phyloP scores from a whole-genome alignment of 2,888 invertebrate species.

The Alentia gelatinosa region DNA sequence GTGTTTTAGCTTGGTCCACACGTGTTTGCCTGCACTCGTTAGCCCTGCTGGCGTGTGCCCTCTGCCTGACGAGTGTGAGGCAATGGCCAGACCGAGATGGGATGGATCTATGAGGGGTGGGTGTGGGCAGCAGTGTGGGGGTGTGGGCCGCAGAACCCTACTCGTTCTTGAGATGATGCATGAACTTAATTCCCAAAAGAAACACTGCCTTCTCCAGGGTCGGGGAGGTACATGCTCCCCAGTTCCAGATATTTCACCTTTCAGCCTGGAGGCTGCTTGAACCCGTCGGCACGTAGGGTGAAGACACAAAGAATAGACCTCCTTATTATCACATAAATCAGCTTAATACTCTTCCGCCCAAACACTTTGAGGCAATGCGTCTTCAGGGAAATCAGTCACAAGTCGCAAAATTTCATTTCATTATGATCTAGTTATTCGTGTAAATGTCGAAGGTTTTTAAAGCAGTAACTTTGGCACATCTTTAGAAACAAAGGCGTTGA shows the following conservation, averaged over 20 bases:
- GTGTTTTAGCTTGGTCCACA: neutral
- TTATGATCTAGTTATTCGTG: too few relatives aligned
- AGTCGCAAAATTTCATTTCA: too few relatives aligned
- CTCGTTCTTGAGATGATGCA: neutral
- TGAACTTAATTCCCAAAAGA: constrained; percentile 4
- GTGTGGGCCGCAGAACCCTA: neutral
- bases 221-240: neutral
- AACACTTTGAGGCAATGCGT: too few relatives aligned
- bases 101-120: neutral
- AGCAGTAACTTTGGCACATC: too few relatives aligned
- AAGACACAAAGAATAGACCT: too few relatives aligned
- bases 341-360: too few relatives aligned
- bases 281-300: too few relatives aligned
- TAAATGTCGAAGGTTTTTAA: too few relatives aligned
- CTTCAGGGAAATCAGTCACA: too few relatives aligned
- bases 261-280: too few relatives aligned
- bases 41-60: neutral
- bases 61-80: neutral
- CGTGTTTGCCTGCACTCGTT: neutral
- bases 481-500: too few relatives aligned
- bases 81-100: neutral
- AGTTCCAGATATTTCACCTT: neutral
- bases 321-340: too few relatives aligned
- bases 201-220: neutral
- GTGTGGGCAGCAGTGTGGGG: neutral